Conservation (phyloP, 2,797 vertebrate genomes). For the Columba guinea region DNA sequence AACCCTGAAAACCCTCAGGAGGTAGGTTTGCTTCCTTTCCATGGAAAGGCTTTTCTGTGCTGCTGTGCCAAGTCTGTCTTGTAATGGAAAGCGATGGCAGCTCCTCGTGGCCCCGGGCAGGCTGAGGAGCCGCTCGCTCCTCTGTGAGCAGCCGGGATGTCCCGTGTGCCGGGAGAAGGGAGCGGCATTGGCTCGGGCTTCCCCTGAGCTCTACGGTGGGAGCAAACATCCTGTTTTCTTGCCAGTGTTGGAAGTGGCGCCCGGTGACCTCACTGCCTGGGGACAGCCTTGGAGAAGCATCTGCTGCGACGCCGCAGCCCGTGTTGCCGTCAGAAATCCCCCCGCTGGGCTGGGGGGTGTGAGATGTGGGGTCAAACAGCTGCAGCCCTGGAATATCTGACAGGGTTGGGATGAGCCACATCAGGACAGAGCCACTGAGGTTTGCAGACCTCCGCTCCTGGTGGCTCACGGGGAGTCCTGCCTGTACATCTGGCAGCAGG, state of each 20-base stretch:
- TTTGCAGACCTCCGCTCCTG: not conserved
- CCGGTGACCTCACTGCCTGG: not conserved
- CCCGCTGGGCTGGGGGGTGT: not conserved
- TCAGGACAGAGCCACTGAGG: not conserved
- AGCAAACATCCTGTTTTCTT: constrained; percentile 44
- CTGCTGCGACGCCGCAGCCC: fast-evolving
- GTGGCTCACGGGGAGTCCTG: not conserved
- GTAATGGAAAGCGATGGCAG: not conserved
- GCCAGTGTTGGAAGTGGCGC: not conserved
- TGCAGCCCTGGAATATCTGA: not conserved
- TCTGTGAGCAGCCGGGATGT: not conserved
- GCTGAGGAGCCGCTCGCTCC: not conserved
- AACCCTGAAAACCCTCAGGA: constrained; percentile 91
- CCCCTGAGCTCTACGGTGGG: not conserved
- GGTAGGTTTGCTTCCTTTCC: constrained; percentile 71
- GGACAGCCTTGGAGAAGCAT: not conserved
- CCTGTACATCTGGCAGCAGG: fast-evolving
- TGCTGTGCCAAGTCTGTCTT: not conserved
- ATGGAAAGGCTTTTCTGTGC: not conserved
- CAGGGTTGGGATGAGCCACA: not conserved
- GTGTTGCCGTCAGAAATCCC: not conserved
- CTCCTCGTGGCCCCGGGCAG: not conserved
- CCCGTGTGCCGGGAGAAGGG: not conserved
- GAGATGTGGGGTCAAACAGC: not conserved
- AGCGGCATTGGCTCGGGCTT: not conserved